Evolutionary conservation across 2,888 invertebrate genomes (phyloP).

Genomic region (Cephus pygmeus): DNA sequence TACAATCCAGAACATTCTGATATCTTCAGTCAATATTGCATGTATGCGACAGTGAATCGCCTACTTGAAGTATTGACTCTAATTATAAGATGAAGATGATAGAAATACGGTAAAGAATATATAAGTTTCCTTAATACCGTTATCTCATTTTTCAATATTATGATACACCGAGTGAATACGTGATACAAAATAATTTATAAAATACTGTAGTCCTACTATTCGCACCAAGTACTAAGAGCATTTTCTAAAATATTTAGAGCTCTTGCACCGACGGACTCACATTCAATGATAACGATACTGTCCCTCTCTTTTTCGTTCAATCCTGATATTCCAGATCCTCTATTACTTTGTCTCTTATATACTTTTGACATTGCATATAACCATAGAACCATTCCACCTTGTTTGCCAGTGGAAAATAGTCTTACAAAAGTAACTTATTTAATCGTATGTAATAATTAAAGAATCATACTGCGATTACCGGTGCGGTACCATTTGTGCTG

Average conservation of each 20-base stretch:
- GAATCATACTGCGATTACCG: too few species aligned
- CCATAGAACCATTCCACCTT: too few species aligned
- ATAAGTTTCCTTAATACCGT: neutral
- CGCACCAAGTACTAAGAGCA: slow-evolving; percentile 27
- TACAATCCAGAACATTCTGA: neutral
- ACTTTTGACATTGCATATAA: too few species aligned
- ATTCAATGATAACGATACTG: neutral
- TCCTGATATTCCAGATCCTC: too few species aligned
- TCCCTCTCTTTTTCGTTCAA: neutral
- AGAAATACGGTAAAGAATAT: neutral
- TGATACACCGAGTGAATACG: neutral
- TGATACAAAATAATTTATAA: slow-evolving; percentile 36
- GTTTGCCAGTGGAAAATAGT: too few species aligned
- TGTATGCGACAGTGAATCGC: neutral
- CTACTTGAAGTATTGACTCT: neutral
- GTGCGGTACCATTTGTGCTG: too few species aligned
- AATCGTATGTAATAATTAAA: too few species aligned
- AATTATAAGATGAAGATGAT: neutral
- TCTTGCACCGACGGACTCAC: neutral
- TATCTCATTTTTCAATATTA: neutral
- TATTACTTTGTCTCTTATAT: too few species aligned
- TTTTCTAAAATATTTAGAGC: neutral
- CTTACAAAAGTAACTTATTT: too few species aligned
- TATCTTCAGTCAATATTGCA: neutral
- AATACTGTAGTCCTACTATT: slow-evolving; percentile 33